Evolutionary conservation across 2,888 invertebrate species (phyloP), one percentile per base, ranked within the genome.

Genomic region (Lepidocyrtoides sp.): DNA sequence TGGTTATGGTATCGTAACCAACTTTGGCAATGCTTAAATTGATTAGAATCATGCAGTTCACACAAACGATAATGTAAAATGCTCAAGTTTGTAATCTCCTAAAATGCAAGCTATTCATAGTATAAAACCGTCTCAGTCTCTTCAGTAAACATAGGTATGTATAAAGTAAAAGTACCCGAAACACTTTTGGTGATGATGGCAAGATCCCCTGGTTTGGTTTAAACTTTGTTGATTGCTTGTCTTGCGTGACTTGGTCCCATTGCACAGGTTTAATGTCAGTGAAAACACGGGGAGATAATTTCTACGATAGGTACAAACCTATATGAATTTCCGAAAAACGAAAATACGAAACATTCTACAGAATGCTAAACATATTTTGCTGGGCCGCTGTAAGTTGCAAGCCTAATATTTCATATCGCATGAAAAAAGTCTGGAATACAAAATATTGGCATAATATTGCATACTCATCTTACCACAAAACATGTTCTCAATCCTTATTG

Each of bases 201-300:
- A 36, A 36, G 36, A 36, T 7, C 26, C 57, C 57, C 57, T 2
- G n/a, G 48, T 26, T 75, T 26, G 4, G 23, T 48, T 75, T 75
- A 32, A 12, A 48, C 44, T 48, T 26, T 14, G 63, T 36, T 75
- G 44, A 63, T 10, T 48, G 83, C n/a, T 66, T 83, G 83, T 10
- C 23, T 83, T 83, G 44, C 83, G 83, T 83, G 83, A 66, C 83
- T 66, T 48, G 26, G 5, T 66, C 51, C 66, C 41, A 63, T 36
- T 83, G 83, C 7, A 75, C 48, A 75, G 26, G 75, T 26, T 75
- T 48, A 75, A 75, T 44, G 48, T 48, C 44, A 48, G 26, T 26
- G 48, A 75, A 75, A 75, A 12, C 44, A 72, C 51, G 23, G 51
- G 8, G 20, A 57, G 14, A 54, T 54, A 36, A 72, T 41, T 23